Base-by-base conservation (phyloP, 1,140 invertebrate species). In the Sweltsa coloradensis region DNA sequence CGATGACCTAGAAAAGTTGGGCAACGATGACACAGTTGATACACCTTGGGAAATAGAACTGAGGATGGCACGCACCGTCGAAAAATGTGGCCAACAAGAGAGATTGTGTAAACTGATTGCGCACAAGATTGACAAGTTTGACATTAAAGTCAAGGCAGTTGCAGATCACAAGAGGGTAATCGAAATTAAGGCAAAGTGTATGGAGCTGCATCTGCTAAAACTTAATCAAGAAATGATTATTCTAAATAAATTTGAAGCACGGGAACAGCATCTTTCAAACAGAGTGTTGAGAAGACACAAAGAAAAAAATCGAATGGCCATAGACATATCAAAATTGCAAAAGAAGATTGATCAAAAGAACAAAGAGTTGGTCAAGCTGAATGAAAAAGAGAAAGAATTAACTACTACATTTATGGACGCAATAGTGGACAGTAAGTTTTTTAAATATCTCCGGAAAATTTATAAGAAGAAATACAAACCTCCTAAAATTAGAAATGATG, bases 141-240 rank as follows among this genome's bases (percentile, higher is more conserved):
- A 91, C 63, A 60, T 73, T 3, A 65, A 75, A 25, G 58, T 89
- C 9, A 60, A 71, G 18, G 60, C 76, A 36, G 60, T 86, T 3
- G 66, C 76, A 48, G 61, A 74, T 34, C 68, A 76, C 36, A 74
- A 81, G 45, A 70, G 81, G 14, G 62, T 75, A 4, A 66, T 83
- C 1, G 70, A 80, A 42, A 65, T 76, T 21, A 67, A 78, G 4
- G 72, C 76, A 43, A 75, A 81, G 54, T 73, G 80, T 45, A 64
- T 79, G 34, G 71, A 78, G 45, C 53, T 79, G 24, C 78, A 75
- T 60, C 61, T 87, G 45, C 70, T 85, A n/a, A 81, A 79, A 13
- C 58, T 88, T 9, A 81, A 86, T 63, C 79, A 86, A 61, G 85
- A 90, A 64, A 67, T 89, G 51, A 71, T 81, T 11, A 75, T 89